Conservation (phyloP, 2,797 vertebrate species). For the Aldrovandia affinis region DNA sequence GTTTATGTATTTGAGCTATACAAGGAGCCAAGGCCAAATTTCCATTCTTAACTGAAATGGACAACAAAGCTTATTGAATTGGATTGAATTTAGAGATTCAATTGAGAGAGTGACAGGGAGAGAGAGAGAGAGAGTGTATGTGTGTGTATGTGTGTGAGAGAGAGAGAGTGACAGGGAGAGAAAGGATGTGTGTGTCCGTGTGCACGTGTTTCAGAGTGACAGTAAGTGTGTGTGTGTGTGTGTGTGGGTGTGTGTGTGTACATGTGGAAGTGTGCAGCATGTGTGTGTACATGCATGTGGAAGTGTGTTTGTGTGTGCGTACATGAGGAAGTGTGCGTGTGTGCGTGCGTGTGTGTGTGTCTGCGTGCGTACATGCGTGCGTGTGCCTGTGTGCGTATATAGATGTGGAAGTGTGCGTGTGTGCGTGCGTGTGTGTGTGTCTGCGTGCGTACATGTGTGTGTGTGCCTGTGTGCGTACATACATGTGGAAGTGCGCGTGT, state of each 20-base stretch:
- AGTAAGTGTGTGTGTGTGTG: not conserved
- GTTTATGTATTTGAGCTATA: too few relatives aligned
- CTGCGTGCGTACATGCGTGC: conserved; percentile 56
- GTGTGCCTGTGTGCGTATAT: conserved; percentile 2
- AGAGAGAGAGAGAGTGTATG: not conserved
- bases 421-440: conserved; percentile 54
- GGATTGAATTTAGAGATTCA: too few relatives aligned
- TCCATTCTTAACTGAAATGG: too few relatives aligned
- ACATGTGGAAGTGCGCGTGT: not conserved
- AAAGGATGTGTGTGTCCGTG: not conserved
- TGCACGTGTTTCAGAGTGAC: not conserved
- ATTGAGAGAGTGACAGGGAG: not conserved
- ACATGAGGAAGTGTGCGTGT: not conserved
- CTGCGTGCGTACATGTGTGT: not conserved
- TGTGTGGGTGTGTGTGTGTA: not conserved
- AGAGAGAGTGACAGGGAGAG: not conserved
- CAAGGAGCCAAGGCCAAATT: too few relatives aligned
- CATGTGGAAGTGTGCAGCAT: not conserved
- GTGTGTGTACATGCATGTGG: not conserved
- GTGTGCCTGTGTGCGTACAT: conserved; percentile 2
- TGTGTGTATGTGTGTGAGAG: not conserved
- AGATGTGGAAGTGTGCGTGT: conserved; percentile 38
- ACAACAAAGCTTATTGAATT: too few relatives aligned
- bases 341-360: conserved; percentile 40
- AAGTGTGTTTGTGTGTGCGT: conserved; percentile 53